phyloP scores from a whole-genome alignment of 2,888 invertebrate species.

The Gari tellinella region DNA sequence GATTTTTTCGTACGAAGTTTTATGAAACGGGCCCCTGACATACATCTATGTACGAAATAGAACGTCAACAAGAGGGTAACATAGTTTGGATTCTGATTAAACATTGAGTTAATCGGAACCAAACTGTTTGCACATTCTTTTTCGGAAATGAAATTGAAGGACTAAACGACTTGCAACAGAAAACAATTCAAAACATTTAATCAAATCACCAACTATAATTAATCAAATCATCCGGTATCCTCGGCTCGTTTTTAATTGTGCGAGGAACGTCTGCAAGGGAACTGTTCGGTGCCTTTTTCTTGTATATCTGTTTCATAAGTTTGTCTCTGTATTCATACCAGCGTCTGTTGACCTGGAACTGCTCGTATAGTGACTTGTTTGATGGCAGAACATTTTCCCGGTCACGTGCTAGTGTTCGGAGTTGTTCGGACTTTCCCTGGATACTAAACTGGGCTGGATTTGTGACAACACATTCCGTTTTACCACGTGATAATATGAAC shows the following conservation, averaged over 20 bases:
- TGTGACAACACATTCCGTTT: conserved; percentile 62
- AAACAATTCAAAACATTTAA: too few relatives aligned
- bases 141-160: too few relatives aligned
- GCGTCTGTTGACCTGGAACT: conserved; percentile 58
- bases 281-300: conserved; percentile 30
- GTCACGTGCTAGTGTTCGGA: conserved; percentile 57
- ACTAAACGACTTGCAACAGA: too few relatives aligned
- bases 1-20: too few relatives aligned
- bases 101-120: too few relatives aligned
- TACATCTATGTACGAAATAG: too few relatives aligned
- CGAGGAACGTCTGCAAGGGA: conserved; percentile 59
- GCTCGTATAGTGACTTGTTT: conserved; percentile 53
- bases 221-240: conserved; percentile 52
- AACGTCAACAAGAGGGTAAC: too few relatives aligned
- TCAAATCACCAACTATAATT: conserved; percentile 12
- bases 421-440: conserved; percentile 57
- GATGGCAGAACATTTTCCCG: conserved; percentile 59
- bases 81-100: too few relatives aligned
- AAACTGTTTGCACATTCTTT: too few relatives aligned
- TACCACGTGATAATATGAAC: conserved; percentile 66
- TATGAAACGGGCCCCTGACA: too few relatives aligned
- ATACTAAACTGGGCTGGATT: conserved; percentile 67
- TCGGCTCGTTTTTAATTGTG: conserved; percentile 50
- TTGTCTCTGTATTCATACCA: conserved; percentile 69
- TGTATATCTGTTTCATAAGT: conserved; percentile 56